Percentiles rank a stretch among this genome's conserved stretches.
Conservation (phyloP, 1,140 invertebrate species). For the Drosophila bipectinata region DNA sequence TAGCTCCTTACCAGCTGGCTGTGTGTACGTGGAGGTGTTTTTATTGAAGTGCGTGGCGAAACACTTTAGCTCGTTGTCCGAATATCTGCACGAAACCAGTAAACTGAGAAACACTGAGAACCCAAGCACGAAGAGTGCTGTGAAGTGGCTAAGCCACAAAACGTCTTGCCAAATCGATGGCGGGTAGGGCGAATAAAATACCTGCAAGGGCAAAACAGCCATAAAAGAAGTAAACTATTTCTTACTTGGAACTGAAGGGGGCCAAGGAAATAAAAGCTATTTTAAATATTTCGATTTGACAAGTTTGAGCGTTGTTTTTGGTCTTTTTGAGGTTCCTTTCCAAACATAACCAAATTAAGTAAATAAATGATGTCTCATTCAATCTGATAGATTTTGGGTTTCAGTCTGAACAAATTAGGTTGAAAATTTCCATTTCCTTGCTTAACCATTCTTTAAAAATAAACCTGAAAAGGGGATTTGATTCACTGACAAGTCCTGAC, state of each 20-base stretch:
- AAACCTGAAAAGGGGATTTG: conserved; percentile 14
- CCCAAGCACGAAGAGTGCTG: conserved; percentile 19
- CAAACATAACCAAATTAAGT: neutral
- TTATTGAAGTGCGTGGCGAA: conserved; percentile 79
- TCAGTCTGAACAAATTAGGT: neutral
- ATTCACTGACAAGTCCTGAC: conserved; percentile 30
- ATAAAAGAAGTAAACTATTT: conserved; percentile 14
- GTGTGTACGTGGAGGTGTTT: conserved; percentile 72
- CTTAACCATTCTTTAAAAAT: neutral
- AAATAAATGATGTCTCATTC: neutral
- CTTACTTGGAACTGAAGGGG: neutral
- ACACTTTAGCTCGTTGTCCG: conserved; percentile 73
- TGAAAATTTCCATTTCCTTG: neutral
- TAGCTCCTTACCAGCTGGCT: conserved; percentile 24
- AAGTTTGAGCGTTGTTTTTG: neutral
- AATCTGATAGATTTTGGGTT: neutral
- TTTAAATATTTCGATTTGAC: neutral
- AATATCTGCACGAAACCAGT: conserved; percentile 51
- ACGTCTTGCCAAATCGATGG: conserved; percentile 48
- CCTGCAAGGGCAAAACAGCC: conserved; percentile 1
- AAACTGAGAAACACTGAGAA: conserved; percentile 12
- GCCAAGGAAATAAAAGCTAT: neutral
- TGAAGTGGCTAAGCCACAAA: conserved; percentile 26
- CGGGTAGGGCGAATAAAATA: conserved; percentile 8
- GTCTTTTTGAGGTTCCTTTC: neutral